Percentiles rank a stretch among this genome's conserved stretches.
Evolutionary conservation across 2,797 vertebrate genomes (phyloP).

Genomic region (Sebastes itinus): DNA sequence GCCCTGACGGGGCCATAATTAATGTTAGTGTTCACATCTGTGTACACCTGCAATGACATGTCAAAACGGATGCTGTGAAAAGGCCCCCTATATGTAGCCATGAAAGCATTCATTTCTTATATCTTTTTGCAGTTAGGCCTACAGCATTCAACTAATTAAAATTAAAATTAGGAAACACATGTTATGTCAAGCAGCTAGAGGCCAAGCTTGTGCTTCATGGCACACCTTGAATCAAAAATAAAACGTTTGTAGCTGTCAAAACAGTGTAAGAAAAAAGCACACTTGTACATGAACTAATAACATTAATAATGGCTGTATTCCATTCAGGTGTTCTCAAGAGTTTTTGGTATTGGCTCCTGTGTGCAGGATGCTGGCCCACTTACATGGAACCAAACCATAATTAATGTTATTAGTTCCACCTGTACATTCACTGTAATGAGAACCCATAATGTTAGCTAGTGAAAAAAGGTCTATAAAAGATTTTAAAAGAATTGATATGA

Average conservation of each 20-base stretch:
- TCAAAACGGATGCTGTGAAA: no score
- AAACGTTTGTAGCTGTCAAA: constrained; percentile 1
- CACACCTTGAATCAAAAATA: constrained; percentile 8
- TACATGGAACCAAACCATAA: constrained; percentile 14
- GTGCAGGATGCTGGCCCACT: neutral
- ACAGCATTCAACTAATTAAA: neutral
- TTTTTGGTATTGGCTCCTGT: neutral
- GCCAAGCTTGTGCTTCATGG: neutral
- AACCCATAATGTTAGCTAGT: neutral
- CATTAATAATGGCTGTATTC: constrained; percentile 13
- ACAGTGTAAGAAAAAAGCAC: neutral
- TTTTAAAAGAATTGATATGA: neutral
- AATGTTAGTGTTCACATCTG: no score
- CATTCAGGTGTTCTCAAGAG: neutral
- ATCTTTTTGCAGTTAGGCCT: neutral
- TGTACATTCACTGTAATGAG: neutral
- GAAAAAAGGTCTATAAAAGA: neutral
- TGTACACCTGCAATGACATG: no score
- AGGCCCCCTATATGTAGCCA: neutral
- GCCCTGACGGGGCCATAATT: no score
- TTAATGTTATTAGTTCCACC: constrained; percentile 32
- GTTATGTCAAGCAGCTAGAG: neutral
- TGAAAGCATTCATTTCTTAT: neutral
- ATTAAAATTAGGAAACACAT: neutral
- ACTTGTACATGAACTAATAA: constrained; percentile 19